These are phyloP conservation scores for Actinia tenebrosa DNA, from an alignment of 64 coral and sea anemone species.

Conservation along the genomic window DNA sequence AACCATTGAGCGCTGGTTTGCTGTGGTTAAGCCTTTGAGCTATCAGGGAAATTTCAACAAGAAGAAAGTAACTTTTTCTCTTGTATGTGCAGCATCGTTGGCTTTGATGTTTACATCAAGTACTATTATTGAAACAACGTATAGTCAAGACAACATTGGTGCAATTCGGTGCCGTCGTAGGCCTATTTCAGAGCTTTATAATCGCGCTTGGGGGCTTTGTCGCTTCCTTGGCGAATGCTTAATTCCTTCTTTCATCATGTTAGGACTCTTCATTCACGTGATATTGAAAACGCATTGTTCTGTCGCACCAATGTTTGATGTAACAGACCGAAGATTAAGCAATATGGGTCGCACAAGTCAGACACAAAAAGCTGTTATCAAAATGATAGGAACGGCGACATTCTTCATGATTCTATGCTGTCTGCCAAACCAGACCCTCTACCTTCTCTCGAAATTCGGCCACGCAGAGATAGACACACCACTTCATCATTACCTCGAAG, in stretches of 20 bases:
- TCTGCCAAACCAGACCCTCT: conserved; percentile 39
- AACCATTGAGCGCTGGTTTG: conserved; percentile 53
- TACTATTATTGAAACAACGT: conserved; percentile 19
- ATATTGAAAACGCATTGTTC: conserved; percentile 17
- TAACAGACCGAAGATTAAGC: not conserved
- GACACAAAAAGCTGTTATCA: conserved; percentile 4
- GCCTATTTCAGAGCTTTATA: not conserved
- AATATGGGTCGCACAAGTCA: not conserved
- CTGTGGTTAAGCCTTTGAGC: conserved; percentile 43
- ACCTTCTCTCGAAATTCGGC: conserved; percentile 19
- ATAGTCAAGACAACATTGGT: not conserved
- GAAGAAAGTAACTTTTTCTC: conserved; percentile 2
- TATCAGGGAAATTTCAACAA: conserved; percentile 37
- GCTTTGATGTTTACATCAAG: conserved; percentile 7
- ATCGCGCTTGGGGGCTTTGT: not conserved
- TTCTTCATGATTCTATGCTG: conserved; percentile 39
- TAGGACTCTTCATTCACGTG: conserved; percentile 39
- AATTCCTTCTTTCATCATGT: conserved; percentile 39
- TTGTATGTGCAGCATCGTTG: not conserved
- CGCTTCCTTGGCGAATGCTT: conserved; percentile 18
- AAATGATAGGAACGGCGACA: conserved; percentile 47
- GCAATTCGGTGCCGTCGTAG: conserved; percentile 5
- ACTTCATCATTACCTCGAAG: conserved; percentile 9
- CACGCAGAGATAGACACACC: not conserved
- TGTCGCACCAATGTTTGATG: not conserved